These are phyloP conservation scores for Chinchilla lanigera DNA, from an alignment of 2,113 vertebrate species.

Conservation along the genomic window DNA sequence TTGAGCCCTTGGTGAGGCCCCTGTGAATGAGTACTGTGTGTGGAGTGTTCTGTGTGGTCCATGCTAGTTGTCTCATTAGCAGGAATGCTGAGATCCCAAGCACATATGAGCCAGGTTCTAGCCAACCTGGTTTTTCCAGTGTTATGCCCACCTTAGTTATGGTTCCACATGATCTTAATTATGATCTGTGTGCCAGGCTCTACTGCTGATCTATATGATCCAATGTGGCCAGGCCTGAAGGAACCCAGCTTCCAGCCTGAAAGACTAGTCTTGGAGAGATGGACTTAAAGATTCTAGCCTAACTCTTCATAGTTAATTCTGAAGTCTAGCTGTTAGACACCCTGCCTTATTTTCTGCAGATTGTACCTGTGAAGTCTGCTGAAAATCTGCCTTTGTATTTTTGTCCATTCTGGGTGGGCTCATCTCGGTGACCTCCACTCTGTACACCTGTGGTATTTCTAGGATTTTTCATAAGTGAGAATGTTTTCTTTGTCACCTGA, in stretches of 20 bases:
- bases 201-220: background rate
- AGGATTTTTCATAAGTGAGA: background rate
- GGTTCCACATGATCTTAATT: background rate
- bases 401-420: background rate
- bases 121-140: background rate
- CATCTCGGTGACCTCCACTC: background rate
- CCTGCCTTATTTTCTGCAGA: background rate
- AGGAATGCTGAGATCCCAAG: no score
- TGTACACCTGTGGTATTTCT: background rate
- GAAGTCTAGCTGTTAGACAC: background rate
- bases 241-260: background rate
- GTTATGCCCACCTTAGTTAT: no score
- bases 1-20: background rate
- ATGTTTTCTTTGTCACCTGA: background rate
- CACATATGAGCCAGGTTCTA: background rate
- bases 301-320: background rate
- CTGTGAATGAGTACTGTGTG: no score
- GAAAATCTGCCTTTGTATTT: background rate
- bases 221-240: background rate
- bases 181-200: background rate
- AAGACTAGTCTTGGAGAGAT: background rate
- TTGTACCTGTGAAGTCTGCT: background rate
- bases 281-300: background rate
- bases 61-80: background rate
- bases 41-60: no score